Percentiles rank a stretch among this genome's conserved stretches.
Conservation (phyloP, 2,797 vertebrate species). For the Acomys russatus region DNA sequence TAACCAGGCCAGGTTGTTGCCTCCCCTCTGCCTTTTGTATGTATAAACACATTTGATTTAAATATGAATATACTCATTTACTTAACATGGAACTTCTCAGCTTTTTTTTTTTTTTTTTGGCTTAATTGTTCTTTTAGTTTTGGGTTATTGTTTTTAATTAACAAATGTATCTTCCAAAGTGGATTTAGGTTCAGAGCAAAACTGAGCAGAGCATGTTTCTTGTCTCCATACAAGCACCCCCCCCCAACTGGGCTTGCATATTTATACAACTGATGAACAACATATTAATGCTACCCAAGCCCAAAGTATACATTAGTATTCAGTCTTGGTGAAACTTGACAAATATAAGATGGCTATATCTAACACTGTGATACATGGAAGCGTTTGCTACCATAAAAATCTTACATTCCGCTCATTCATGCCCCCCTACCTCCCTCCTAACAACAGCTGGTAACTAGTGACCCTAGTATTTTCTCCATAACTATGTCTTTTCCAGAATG, state of each 20-base stretch:
- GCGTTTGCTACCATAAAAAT: conserved; percentile 14
- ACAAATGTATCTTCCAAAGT: conserved; percentile 9
- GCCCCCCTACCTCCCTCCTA: not conserved
- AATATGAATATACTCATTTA: conserved; percentile 26
- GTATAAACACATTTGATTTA: not conserved
- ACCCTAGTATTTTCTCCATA: not conserved
- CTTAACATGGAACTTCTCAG: conserved; percentile 46
- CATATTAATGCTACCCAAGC: not conserved
- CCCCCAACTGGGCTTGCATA: not conserved
- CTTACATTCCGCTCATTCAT: not conserved
- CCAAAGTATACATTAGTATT: not conserved
- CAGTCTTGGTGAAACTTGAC: conserved; percentile 37
- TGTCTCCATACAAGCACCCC: not conserved
- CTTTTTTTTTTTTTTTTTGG: no score
- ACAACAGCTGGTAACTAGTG: not conserved
- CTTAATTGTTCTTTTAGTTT: conserved; percentile 3
- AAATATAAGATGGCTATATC: not conserved
- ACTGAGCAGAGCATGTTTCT: not conserved
- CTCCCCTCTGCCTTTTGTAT: not conserved
- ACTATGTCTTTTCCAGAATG: conserved; percentile 29
- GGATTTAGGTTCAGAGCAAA: conserved; percentile 40
- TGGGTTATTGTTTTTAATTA: not conserved
- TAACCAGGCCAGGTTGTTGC: not conserved
- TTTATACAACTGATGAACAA: not conserved
- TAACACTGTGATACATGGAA: not conserved